A percentile compares a stretch with the other conserved stretches of the same genome.
Conservation (phyloP, 2,888 invertebrate species). For the Euphydryas editha region DNA sequence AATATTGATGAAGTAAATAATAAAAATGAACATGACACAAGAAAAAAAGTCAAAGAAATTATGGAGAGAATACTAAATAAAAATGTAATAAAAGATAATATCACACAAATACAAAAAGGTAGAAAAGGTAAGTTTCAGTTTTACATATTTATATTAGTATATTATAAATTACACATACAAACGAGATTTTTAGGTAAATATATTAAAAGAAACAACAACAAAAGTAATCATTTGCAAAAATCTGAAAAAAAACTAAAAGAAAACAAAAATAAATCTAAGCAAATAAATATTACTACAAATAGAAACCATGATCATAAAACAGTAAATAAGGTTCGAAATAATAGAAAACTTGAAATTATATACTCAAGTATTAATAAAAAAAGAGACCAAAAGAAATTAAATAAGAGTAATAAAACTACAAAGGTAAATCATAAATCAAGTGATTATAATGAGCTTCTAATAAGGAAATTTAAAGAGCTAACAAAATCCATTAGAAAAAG, state of each 20-base stretch:
- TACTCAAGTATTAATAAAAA: slow-evolving; percentile 4
- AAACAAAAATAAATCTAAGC: slow-evolving; percentile 11
- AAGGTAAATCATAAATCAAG: not conserved
- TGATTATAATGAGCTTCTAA: slow-evolving; percentile 28
- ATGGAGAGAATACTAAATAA: slow-evolving; percentile 69
- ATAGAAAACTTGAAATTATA: slow-evolving; percentile 1
- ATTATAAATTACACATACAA: slow-evolving; percentile 2
- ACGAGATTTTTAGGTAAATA: slow-evolving; percentile 56
- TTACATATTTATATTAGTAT: not conserved
- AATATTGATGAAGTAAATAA: slow-evolving; percentile 41
- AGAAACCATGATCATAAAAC: slow-evolving; percentile 15
- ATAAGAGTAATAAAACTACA: slow-evolving; percentile 27
- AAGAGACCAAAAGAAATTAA: slow-evolving; percentile 4
- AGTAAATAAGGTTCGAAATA: not conserved
- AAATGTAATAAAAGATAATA: slow-evolving; percentile 55
- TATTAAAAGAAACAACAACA: slow-evolving; percentile 56
- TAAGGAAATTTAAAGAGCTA: slow-evolving; percentile 47
- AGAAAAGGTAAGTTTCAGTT: slow-evolving; percentile 62
- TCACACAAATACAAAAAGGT: slow-evolving; percentile 67
- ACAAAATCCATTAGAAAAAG: slow-evolving; percentile 47
- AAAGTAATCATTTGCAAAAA: slow-evolving; percentile 20
- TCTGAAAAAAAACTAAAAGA: slow-evolving; percentile 29
- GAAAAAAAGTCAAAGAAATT: slow-evolving; percentile 70
- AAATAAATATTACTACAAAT: slow-evolving; percentile 11
- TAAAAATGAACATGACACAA: slow-evolving; percentile 45